A percentile compares a stretch with the other conserved stretches of the same genome.
Conservation (phyloP, 1,140 invertebrate genomes). For the Argopecten irradians region DNA sequence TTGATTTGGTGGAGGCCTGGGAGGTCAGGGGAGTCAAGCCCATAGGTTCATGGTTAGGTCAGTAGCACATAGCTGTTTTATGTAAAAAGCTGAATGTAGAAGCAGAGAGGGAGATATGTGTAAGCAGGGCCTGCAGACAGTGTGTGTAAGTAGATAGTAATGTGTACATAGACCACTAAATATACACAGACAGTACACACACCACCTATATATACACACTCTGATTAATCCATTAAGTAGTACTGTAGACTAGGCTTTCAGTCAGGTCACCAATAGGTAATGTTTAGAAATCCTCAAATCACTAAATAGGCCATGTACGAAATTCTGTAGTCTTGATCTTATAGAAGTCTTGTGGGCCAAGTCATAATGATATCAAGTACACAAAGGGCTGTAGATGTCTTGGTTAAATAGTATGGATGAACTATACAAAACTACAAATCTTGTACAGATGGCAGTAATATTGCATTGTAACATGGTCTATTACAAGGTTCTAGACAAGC, state of each 20-base stretch:
- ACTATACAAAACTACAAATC: neutral
- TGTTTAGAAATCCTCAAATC: no score
- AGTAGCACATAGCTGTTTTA: constrained; percentile 8
- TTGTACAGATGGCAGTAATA: neutral
- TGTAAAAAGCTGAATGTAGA: constrained; percentile 17
- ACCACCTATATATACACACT: neutral
- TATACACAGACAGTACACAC: constrained; percentile 16
- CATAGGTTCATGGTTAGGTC: neutral
- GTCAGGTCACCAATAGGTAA: constrained; percentile 2
- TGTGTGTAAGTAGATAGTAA: neutral
- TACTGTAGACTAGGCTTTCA: neutral
- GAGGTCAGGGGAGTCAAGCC: constrained; percentile 19
- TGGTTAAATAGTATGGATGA: no score
- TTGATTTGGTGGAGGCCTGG: constrained; percentile 4
- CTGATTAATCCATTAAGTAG: neutral
- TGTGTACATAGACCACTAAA: constrained; percentile 13
- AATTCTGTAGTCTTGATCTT: no score
- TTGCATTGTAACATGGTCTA: neutral
- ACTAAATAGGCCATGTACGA: no score
- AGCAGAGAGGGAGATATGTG: neutral
- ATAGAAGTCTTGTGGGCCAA: no score
- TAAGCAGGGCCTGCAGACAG: neutral
- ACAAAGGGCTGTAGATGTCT: neutral
- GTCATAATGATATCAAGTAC: neutral
- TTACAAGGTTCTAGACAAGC: neutral